Percentiles rank a stretch among this genome's conserved stretches.
These are phyloP conservation scores for Gymnarchus niloticus DNA, from an alignment of 2,113 vertebrate genomes.

Conservation along the genomic window DNA sequence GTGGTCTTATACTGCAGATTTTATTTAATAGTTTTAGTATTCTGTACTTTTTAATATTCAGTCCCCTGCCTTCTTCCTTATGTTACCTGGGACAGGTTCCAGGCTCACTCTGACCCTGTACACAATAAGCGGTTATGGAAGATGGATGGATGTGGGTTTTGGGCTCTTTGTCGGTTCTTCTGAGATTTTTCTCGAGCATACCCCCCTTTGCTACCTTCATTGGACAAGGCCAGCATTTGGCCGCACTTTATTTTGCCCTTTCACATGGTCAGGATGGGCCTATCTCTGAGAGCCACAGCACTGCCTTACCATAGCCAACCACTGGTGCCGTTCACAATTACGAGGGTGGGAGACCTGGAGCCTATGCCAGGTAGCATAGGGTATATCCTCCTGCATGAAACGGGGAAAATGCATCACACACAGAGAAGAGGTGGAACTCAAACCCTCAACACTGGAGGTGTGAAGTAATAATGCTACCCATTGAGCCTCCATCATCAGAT, in stretches of 20 bases:
- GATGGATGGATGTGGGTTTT: constrained; percentile 8
- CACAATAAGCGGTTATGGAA: neutral
- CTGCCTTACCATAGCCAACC: no score
- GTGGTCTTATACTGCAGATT: neutral
- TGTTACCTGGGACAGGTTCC: neutral
- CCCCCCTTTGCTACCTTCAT: neutral
- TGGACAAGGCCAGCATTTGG: neutral
- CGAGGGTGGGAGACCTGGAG: no score
- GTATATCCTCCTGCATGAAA: no score
- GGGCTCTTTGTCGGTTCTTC: neutral
- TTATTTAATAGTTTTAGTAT: constrained; percentile 8
- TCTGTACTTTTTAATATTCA: neutral
- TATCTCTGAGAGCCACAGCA: neutral
- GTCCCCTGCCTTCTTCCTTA: neutral
- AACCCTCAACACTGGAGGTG: no score
- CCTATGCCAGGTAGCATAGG: no score
- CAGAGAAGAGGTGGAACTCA: no score
- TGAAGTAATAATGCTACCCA: no score
- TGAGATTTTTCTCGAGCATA: neutral
- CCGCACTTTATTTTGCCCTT: neutral
- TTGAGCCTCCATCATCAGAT: no score
- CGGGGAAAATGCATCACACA: no score
- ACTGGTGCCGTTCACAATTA: no score
- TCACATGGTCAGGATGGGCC: neutral
- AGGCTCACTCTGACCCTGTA: neutral